phyloP scores from a whole-genome alignment of 2,113 vertebrate genomes.

The Martes martes region DNA sequence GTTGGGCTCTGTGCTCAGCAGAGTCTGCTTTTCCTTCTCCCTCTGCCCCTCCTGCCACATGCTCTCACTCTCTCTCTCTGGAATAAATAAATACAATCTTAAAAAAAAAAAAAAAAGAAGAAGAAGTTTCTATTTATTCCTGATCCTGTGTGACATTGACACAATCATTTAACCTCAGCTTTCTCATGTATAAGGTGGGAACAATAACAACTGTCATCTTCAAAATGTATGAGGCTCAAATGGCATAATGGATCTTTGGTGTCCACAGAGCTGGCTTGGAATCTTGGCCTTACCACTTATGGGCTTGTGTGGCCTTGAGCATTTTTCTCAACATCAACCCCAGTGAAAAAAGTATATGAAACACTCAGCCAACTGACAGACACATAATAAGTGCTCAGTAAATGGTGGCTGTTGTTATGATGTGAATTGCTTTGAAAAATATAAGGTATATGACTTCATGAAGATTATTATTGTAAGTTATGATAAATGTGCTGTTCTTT shows the following conservation, averaged over 20 bases:
- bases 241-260: background rate
- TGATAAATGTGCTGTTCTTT: constrained; percentile 10
- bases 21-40: too few species aligned
- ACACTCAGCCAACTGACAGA: background rate
- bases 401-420: background rate
- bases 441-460: background rate
- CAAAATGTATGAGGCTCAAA: background rate
- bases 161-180: background rate
- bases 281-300: background rate
- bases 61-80: too few species aligned
- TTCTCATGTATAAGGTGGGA: constrained; percentile 25
- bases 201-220: background rate
- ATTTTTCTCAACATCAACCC: background rate
- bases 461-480: background rate
- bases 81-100: background rate
- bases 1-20: too few species aligned
- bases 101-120: too few species aligned
- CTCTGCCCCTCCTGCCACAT: too few species aligned
- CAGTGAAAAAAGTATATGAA: background rate
- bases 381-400: background rate
- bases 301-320: background rate
- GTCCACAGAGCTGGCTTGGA: background rate
- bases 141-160: background rate
- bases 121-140: background rate
- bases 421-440: constrained; percentile 23